phyloP scores from a whole-genome alignment of 53 echinoderm and acorn worm species.

The Temnopleurus reevesii region DNA sequence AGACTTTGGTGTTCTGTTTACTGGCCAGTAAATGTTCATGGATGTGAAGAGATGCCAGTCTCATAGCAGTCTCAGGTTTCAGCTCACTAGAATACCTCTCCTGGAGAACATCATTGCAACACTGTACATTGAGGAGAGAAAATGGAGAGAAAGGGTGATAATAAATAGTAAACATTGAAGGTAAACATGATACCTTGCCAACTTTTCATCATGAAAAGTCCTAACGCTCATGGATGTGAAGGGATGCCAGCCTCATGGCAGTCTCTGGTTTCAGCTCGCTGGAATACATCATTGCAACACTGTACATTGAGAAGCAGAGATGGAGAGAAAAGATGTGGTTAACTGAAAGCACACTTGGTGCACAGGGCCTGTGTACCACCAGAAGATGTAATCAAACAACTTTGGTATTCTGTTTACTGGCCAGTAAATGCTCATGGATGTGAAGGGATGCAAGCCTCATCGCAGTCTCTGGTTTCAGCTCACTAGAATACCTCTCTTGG shows the following conservation, averaged over 20 bases:
- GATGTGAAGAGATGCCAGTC: slow-evolving; percentile 87
- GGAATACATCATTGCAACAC: slow-evolving; percentile 94
- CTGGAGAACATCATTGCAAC: slow-evolving; percentile 89
- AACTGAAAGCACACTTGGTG: too few relatives aligned
- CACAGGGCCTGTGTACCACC: too few relatives aligned
- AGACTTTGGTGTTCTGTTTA: slow-evolving; percentile 84
- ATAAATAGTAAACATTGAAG: too few relatives aligned
- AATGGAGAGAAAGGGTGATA: neutral
- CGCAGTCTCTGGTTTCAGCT: slow-evolving; percentile 81
- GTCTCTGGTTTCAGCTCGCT: slow-evolving; percentile 81
- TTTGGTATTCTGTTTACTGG: slow-evolving; percentile 84
- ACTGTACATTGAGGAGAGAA: slow-evolving; percentile 54
- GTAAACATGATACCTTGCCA: too few relatives aligned
- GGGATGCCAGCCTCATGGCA: slow-evolving; percentile 81
- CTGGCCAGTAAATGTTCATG: slow-evolving; percentile 88
- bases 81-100: slow-evolving; percentile 80
- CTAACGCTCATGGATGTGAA: slow-evolving; percentile 94
- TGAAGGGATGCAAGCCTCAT: slow-evolving; percentile 85
- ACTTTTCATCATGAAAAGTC: too few relatives aligned
- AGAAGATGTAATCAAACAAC: too few relatives aligned
- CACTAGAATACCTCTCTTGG: slow-evolving; percentile 72
- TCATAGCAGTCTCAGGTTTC: slow-evolving; percentile 77
- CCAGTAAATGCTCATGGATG: slow-evolving; percentile 89
- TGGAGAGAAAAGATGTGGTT: too few relatives aligned
- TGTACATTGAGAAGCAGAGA: too few relatives aligned